Percentiles rank a stretch among this genome's conserved stretches.
Evolutionary conservation across 2,797 vertebrate genomes (phyloP).

Genomic region (Vultur gryphus): DNA sequence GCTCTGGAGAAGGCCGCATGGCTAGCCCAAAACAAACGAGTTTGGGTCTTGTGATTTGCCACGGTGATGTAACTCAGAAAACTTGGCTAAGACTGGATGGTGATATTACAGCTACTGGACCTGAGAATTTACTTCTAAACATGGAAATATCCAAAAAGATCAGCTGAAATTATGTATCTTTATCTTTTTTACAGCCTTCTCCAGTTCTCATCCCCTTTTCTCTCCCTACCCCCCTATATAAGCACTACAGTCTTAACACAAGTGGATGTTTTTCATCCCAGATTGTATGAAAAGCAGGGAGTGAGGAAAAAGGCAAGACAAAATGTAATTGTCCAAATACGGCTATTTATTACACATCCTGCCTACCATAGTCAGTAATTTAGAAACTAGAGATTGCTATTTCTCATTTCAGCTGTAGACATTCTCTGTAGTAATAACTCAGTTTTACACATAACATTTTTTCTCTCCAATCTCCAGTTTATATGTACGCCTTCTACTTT

Average conservation of each 20-base stretch:
- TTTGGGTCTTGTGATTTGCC: not conserved
- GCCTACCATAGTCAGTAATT: not conserved
- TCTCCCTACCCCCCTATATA: not conserved
- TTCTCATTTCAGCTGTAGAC: not conserved
- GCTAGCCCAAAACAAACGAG: not conserved
- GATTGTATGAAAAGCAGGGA: not conserved
- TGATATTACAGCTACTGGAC: not conserved
- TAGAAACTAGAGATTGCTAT: not conserved
- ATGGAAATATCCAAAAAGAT: not conserved
- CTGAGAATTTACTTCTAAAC: not conserved
- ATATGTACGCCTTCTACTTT: not conserved
- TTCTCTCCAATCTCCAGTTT: not conserved
- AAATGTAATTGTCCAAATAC: not conserved
- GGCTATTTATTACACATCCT: not conserved
- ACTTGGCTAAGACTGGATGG: not conserved
- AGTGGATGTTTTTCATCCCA: not conserved
- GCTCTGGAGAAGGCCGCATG: not conserved
- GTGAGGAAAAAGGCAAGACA: not conserved
- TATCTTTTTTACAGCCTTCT: not conserved
- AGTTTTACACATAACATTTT: accelerated
- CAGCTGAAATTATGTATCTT: not conserved
- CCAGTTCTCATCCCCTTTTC: not conserved
- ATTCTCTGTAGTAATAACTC: not conserved
- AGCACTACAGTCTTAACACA: not conserved
- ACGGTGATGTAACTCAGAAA: not conserved